These are phyloP conservation scores for Cephonodes hylas DNA, from an alignment of 2,888 invertebrate genomes.

Conservation along the genomic window DNA sequence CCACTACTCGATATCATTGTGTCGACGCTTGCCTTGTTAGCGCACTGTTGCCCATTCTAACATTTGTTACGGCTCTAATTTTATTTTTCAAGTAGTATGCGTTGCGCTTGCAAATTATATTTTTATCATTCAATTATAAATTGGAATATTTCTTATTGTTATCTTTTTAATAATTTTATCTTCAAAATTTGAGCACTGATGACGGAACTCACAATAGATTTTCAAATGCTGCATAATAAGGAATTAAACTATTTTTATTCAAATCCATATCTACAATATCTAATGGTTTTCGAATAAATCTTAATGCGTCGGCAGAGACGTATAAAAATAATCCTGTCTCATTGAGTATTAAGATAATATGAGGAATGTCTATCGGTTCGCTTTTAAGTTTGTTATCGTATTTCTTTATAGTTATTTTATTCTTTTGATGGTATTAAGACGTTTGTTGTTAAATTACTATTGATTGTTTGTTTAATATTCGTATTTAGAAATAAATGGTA, in stretches of 20 bases:
- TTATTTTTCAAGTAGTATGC: too few species aligned
- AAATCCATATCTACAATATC: background rate
- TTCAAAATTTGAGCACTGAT: too few species aligned
- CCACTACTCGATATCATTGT: slow-evolving; percentile 53
- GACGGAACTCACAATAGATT: too few species aligned
- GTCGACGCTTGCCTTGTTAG: slow-evolving; percentile 48
- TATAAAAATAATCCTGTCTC: slow-evolving; percentile 41
- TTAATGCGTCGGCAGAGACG: slow-evolving; percentile 11
- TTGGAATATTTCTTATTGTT: too few species aligned
- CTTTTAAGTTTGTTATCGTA: slow-evolving; percentile 19
- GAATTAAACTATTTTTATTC: background rate
- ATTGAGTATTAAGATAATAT: slow-evolving; percentile 49
- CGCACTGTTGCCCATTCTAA: slow-evolving; percentile 20
- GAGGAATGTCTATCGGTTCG: slow-evolving; percentile 18
- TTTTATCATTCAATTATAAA: too few species aligned
- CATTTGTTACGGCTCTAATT: background rate
- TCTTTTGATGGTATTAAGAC: background rate
- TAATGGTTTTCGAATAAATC: slow-evolving; percentile 10
- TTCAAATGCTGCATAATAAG: too few species aligned
- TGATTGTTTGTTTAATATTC: background rate
- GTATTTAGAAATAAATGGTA: background rate
- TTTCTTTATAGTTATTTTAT: background rate
- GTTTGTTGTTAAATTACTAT: background rate
- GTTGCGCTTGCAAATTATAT: too few species aligned
- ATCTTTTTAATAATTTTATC: background rate